Base-by-base conservation (phyloP, 2,113 vertebrate species). In the Gulo gulo region DNA sequence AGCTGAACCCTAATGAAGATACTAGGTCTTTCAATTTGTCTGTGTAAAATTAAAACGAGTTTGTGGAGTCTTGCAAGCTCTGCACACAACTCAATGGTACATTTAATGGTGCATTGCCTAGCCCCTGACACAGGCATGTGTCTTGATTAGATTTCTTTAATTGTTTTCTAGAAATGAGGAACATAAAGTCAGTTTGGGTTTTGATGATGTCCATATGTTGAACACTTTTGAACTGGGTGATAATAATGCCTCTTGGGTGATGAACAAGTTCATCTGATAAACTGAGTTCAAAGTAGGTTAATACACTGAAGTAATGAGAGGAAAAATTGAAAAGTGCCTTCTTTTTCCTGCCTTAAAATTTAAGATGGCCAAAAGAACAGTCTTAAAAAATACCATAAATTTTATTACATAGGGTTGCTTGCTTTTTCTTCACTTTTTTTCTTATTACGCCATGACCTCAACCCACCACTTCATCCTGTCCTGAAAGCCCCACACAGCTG, bases 21-120 rank as follows among this genome's bases (percentile, higher is more conserved):
- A 82, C 78, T 98, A 67, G 89, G 61, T 98, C 94, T 97, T 97
- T 96, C 97, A 97, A 98, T 98, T 98, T 97, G 59, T 98, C 73
- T 98, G 95, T 97, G 89, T 93, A 98, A 98, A 98, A 98, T 97
- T 97, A 98, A 98, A 98, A 98, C 39, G 95, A 63, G 18, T 98
- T 97, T 97, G 96, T 93, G 95, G 97, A 97, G 95, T 96, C 94
- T 97, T 97, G 26, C 74, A 97, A 91, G 36, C 67, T 95, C 91
- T 93, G 93, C 97, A 39, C 52, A 94, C 83, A 96, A 97, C 50
- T 73, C 98, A 98, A 87, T 84, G 63, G 73, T 86, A 92, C 81
- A 97, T 97, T 97, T 97, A 98, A 96, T 80, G 92, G 88, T 65
- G 90, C 29, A 74, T 88, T 96, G 78, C 95, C 88, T 90, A 96